phyloP scores from a whole-genome alignment of 2,888 invertebrate species.

The Cataglyphis cursor region DNA sequence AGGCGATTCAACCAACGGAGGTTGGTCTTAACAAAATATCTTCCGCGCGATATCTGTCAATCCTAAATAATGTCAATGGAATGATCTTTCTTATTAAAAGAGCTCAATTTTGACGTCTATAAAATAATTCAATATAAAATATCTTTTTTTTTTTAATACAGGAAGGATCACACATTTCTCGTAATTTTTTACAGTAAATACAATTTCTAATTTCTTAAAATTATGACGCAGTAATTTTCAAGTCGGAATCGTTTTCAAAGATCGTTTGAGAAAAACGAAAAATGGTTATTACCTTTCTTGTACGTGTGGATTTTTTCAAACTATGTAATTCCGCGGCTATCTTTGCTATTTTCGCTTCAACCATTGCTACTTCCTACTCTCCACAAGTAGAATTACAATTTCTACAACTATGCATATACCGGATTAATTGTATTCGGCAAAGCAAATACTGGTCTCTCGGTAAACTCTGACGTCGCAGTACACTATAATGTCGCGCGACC shows the following conservation, averaged over 20 bases:
- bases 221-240: background rate
- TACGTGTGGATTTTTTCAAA: background rate
- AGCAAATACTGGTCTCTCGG: background rate
- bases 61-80: background rate
- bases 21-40: conserved; percentile 16
- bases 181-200: background rate
- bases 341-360: background rate
- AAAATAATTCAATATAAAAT: background rate
- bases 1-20: conserved; percentile 41
- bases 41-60: background rate
- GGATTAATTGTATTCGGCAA: background rate
- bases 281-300: background rate
- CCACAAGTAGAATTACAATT: background rate
- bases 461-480: conserved; percentile 11
- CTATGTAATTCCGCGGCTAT: background rate
- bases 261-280: background rate
- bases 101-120: background rate
- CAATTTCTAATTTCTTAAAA: background rate
- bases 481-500: background rate
- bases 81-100: background rate
- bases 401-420: background rate
- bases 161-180: background rate
- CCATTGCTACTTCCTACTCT: conserved; percentile 12
- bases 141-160: background rate
- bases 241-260: background rate